Base-by-base conservation (phyloP, 2,113 vertebrate species). In the Fulmarus glacialis region DNA sequence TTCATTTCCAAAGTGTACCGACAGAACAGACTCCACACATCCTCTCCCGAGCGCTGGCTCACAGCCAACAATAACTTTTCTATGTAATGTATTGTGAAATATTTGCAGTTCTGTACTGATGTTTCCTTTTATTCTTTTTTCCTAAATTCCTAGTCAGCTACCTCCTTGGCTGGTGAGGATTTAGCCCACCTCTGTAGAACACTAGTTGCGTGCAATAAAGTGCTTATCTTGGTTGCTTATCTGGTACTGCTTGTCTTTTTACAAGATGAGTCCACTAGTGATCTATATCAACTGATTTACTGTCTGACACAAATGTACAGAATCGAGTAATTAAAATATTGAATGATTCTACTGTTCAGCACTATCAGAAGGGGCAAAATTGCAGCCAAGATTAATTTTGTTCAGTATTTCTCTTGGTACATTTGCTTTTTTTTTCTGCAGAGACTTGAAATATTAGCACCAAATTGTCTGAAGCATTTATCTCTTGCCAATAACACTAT, bases 391-490 rank as follows among this genome's bases (percentile, higher is more conserved):
- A 36, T 71, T 79, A 63, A 86, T 82, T 92, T 95, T 86, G 16
- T 78, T 82, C 59, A 34, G 32, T 87, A 80, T 94, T 91, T 97
- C 50, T 86, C 60, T 92, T 77, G 15, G 40, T 92, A 78, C 14
- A 18, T 53, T 90, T 94, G 26, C 29, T 21, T 47, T 18, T 86
- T 92, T 73, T 78, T 87, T 84, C 78, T 92, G 60, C 67, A 93
- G 48, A 89, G 85, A 87, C 70, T 82, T 96, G 79, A 90, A 96
- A 91, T 92, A 64, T 91, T 79, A 97, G 47, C 30, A 78, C 63
- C 42, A 89, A 95, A 91, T 91, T 94, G 48, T 89, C 79, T 95
- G 85, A 84, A 93, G n/a, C 94, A 87, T 91, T 96, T 96, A 93
- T 96, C 59, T 92, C 72, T 94, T 97, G 92, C 94, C 95, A 97